Percentiles rank a stretch among this genome's conserved stretches.
These are phyloP conservation scores for Zhengitettix transpicula DNA, from an alignment of 2,888 invertebrate genomes.

Conservation along the genomic window DNA sequence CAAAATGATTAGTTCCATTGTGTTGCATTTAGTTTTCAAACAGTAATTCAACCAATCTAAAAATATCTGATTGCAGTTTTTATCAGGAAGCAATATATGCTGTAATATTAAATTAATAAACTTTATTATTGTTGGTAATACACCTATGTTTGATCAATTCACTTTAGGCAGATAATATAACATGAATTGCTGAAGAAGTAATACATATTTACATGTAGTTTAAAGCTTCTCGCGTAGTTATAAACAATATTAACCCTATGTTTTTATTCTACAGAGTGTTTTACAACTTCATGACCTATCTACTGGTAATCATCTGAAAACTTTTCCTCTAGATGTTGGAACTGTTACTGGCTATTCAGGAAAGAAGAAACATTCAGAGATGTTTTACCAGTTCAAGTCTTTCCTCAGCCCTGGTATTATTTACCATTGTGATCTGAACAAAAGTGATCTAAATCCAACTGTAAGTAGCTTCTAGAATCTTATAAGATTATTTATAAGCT, in stretches of 20 bases:
- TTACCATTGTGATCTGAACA: constrained; percentile 67
- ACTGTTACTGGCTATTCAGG: constrained; percentile 73
- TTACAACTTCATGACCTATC: constrained; percentile 62
- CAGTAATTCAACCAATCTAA: too few species aligned
- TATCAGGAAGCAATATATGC: too few species aligned
- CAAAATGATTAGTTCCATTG: too few species aligned
- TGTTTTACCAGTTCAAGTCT: constrained; percentile 88
- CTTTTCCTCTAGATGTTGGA: constrained; percentile 73
- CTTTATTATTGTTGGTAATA: too few species aligned
- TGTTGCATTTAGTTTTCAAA: too few species aligned
- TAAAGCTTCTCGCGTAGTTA: neutral
- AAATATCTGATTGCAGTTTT: too few species aligned
- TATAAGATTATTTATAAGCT: too few species aligned
- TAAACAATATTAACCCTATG: neutral
- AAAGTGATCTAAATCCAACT: constrained; percentile 38
- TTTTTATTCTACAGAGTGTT: constrained; percentile 43
- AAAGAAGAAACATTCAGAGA: constrained; percentile 66
- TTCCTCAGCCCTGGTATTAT: constrained; percentile 82
- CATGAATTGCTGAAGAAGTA: too few species aligned
- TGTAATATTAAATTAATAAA: too few species aligned
- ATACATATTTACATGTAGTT: neutral
- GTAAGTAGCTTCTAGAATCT: constrained; percentile 23
- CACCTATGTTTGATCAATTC: too few species aligned
- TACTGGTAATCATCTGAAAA: constrained; percentile 51
- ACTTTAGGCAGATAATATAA: too few species aligned